Evolutionary conservation across 2,113 vertebrate species (phyloP).

Genomic region (Phaetusa simplex): DNA sequence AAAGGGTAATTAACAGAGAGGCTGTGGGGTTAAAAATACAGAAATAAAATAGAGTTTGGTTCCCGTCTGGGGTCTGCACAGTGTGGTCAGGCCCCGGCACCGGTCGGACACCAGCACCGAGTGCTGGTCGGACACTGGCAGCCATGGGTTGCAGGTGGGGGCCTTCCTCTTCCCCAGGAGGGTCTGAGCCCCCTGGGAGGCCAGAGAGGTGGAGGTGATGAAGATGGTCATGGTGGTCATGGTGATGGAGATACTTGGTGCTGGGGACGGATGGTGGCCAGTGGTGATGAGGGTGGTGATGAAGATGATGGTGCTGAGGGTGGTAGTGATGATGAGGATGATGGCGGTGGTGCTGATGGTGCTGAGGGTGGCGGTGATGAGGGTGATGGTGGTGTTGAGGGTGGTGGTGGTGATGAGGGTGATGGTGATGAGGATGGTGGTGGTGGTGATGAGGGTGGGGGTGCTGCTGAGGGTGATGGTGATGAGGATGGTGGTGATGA

Average conservation of each 20-base stretch:
- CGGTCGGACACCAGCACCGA: too few relatives aligned
- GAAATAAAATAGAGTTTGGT: background rate
- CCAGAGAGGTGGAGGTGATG: background rate
- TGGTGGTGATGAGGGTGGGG: background rate
- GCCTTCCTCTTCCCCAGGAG: background rate
- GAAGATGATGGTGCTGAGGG: background rate
- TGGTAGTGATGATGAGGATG: background rate
- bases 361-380: background rate
- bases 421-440: background rate
- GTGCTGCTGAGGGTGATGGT: too few relatives aligned
- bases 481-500: background rate
- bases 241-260: background rate
- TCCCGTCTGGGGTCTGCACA: accelerated
- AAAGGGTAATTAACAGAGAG: background rate
- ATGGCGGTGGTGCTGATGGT: background rate
- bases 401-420: background rate
- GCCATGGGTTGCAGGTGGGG: background rate
- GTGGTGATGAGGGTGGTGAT: background rate
- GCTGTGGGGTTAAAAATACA: background rate
- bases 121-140: accelerated
- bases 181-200: background rate
- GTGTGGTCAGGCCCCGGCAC: accelerated
- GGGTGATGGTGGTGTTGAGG: background rate
- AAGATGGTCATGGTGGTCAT: background rate
- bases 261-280: background rate